phyloP scores from a whole-genome alignment of 1,140 invertebrate species.

The Danaus melanippus region DNA sequence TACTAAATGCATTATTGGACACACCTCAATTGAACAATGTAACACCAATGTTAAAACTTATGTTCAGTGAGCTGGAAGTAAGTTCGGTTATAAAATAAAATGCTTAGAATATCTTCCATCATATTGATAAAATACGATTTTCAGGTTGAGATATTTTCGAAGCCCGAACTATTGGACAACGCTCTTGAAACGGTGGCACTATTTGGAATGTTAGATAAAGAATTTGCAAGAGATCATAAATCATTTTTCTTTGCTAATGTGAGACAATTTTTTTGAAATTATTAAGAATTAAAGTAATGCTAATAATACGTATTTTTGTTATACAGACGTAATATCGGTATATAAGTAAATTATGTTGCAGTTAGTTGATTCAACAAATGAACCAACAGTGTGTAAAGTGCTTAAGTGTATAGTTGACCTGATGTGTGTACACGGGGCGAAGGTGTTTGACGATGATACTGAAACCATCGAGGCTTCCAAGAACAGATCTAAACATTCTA shows the following conservation, averaged over 20 bases:
- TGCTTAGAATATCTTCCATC: neutral
- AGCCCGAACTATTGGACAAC: conserved; percentile 53
- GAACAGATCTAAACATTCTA: conserved; percentile 19
- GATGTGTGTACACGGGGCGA: conserved; percentile 58
- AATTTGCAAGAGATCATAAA: conserved; percentile 64
- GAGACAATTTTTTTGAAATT: conserved; percentile 25
- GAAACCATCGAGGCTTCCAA: conserved; percentile 26
- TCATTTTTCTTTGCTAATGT: conserved; percentile 69
- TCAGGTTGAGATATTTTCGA: conserved; percentile 60
- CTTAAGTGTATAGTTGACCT: conserved; percentile 58
- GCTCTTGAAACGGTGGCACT: conserved; percentile 61
- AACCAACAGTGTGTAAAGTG: conserved; percentile 44
- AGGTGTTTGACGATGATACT: conserved; percentile 53
- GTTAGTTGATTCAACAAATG: conserved; percentile 51
- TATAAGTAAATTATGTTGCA: conserved; percentile 13
- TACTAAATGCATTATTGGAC: conserved; percentile 59
- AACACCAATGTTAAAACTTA: conserved; percentile 56
- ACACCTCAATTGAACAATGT: conserved; percentile 56
- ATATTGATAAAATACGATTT: conserved; percentile 12
- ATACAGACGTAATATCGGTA: too few species aligned
- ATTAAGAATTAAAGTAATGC: neutral
- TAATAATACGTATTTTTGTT: too few species aligned
- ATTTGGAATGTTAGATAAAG: conserved; percentile 65
- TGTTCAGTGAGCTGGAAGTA: conserved; percentile 67
- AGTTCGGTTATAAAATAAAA: conserved; percentile 1